Base-by-base conservation (phyloP, 2,888 invertebrate genomes). In the Himalopsyche japonica region DNA sequence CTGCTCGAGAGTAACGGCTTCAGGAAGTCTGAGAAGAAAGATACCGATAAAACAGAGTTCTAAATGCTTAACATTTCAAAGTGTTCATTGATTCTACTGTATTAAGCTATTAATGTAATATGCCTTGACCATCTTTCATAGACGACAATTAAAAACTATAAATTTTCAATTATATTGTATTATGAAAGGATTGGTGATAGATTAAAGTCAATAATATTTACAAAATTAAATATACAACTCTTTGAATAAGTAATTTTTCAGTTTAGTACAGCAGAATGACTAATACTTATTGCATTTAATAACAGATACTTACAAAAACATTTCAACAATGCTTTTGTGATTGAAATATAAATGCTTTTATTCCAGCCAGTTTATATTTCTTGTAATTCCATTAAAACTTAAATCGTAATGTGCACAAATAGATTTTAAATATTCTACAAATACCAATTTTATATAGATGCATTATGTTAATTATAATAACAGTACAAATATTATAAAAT, bases 1-100 rank as follows among this genome's bases (percentile, higher is more conserved):
- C 90, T 96, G 0, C 88, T 96, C 20, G 88, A 90, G 83, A 90
- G 90, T 30, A 94, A 93, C 88, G 95, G 95, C 87, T 88, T 88
- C 10, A 92, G 91, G 86, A 92, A 91, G 20, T 48, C 82, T 24
- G 82, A 85, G 10, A 76, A 76, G 10, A 76, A 82, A 64, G 49
- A 15, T n/a, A 70, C 57, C 3, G 57, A 49, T 20, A 48, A 83
- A 34, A 49, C 57, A 5, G 79, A 79, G 24, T 57, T 57, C 24
- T 57, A 57, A 24, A 57, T 7, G 20, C 57, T 8, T 20, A 24
- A 57, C 15, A 24, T 57, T 57, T 1, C 20, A 57, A 57, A 20
- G 20, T n/a, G n/a, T 57, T 20, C 20, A 49, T 20, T 20, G 24
- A 57, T 20, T 57, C 57, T 57, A 15, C 57, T 57, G 57, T 24